Conservation (phyloP, 1,140 invertebrate species). For the Drosophila burlai region DNA sequence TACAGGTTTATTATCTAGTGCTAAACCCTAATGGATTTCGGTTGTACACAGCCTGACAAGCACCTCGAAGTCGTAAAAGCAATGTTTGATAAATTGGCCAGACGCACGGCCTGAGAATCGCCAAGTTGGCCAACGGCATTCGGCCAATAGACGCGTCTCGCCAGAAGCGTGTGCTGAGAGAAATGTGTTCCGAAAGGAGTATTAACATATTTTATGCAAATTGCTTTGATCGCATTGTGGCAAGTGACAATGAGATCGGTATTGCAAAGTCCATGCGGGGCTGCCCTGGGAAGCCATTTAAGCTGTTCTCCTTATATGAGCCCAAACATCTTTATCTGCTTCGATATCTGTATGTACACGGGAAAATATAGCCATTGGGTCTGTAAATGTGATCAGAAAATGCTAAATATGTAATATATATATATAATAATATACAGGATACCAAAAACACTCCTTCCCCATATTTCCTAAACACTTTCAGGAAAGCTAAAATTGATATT, state of each 20-base stretch:
- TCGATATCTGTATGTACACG: slow-evolving; percentile 18
- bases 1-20: slow-evolving; percentile 48
- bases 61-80: slow-evolving; percentile 57
- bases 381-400: not conserved
- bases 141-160: slow-evolving; percentile 17
- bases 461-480: no score
- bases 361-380: not conserved
- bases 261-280: slow-evolving; percentile 30
- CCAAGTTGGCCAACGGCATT: slow-evolving; percentile 24
- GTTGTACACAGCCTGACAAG: slow-evolving; percentile 47
- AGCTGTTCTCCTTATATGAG: slow-evolving; percentile 21
- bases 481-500: not conserved
- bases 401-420: not conserved
- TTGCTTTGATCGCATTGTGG: slow-evolving; percentile 22
- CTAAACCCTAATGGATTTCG: slow-evolving; percentile 64
- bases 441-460: no score
- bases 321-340: not conserved
- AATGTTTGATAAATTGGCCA: slow-evolving; percentile 56
- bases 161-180: slow-evolving; percentile 36
- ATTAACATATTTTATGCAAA: slow-evolving; percentile 46
- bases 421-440: not conserved
- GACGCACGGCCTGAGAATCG: slow-evolving; percentile 41
- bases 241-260: slow-evolving; percentile 37
- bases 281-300: slow-evolving; percentile 41
- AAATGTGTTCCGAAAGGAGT: slow-evolving; percentile 40